Percentiles rank a stretch among this genome's conserved stretches.
Conservation (phyloP, 2,888 invertebrate genomes). For the Silvanus unidentatus region DNA sequence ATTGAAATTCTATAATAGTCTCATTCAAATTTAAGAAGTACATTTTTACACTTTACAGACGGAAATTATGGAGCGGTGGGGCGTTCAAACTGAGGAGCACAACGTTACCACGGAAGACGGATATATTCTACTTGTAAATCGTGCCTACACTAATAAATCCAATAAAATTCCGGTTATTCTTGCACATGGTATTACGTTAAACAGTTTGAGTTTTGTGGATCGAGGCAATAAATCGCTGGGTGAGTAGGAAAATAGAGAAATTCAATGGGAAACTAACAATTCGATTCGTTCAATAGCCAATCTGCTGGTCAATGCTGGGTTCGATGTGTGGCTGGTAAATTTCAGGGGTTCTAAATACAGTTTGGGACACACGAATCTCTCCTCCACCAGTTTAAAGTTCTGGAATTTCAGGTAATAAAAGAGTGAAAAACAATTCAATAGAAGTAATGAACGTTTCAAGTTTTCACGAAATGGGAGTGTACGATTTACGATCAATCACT, state of each 20-base stretch:
- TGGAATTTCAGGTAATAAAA: conserved; percentile 18
- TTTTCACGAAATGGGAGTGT: conserved; percentile 19
- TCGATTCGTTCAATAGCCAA: conserved; percentile 11
- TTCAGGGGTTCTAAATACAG: conserved; percentile 18
- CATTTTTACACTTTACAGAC: conserved; percentile 12
- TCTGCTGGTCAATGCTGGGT: conserved; percentile 13
- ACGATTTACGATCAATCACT: conserved; percentile 12
- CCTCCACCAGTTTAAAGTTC: conserved; percentile 6
- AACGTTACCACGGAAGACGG: conserved; percentile 19
- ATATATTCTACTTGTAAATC: conserved; percentile 16
- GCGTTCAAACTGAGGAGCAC: conserved; percentile 18
- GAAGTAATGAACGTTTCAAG: too few species aligned
- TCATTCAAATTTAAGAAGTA: not conserved
- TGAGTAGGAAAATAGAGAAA: conserved; percentile 5
- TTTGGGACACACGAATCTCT: conserved; percentile 5
- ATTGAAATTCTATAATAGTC: not conserved
- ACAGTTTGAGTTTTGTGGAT: conserved; percentile 14
- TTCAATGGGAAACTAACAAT: not conserved
- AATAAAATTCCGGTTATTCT: conserved; percentile 16
- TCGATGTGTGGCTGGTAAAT: conserved; percentile 18
- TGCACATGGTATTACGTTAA: conserved; percentile 18
- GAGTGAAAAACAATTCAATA: too few species aligned
- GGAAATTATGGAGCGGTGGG: conserved; percentile 17
- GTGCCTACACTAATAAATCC: conserved; percentile 14
- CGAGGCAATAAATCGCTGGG: conserved; percentile 16